These are phyloP conservation scores for Andrena bucephala DNA, from an alignment of 2,888 invertebrate species.

Conservation along the genomic window DNA sequence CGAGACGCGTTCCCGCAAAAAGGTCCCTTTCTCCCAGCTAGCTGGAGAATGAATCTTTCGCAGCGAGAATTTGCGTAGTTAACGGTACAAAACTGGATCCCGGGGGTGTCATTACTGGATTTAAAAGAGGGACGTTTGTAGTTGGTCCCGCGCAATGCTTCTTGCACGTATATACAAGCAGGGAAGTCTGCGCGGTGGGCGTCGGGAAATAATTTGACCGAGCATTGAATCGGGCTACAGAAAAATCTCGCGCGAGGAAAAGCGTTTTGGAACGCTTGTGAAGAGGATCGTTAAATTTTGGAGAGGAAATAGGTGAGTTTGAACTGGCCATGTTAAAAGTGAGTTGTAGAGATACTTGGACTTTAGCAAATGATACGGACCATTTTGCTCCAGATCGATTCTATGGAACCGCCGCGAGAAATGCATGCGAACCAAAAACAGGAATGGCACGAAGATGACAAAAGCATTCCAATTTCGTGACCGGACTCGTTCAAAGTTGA, in stretches of 20 bases:
- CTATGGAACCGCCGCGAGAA: neutral
- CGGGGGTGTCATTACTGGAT: slow-evolving; percentile 51
- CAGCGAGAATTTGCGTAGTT: slow-evolving; percentile 68
- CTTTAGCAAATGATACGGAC: neutral
- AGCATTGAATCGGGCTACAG: slow-evolving; percentile 1
- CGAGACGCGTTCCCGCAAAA: slow-evolving; percentile 47
- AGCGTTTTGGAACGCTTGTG: too few relatives aligned
- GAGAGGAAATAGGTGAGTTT: too few relatives aligned
- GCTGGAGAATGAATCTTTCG: slow-evolving; percentile 63
- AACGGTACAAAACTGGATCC: slow-evolving; percentile 62
- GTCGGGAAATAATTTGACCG: slow-evolving; percentile 33
- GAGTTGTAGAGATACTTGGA: neutral
- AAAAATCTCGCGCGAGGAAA: slow-evolving; percentile 14
- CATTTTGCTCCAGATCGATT: neutral
- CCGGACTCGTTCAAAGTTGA: slow-evolving; percentile 19
- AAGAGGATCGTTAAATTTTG: too few relatives aligned
- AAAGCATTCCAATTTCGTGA: slow-evolving; percentile 14
- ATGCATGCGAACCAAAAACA: neutral
- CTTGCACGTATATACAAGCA: slow-evolving; percentile 2
- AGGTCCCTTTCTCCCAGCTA: slow-evolving; percentile 14
- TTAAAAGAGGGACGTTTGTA: slow-evolving; percentile 43
- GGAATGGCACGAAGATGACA: slow-evolving; percentile 13
- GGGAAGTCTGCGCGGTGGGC: slow-evolving; percentile 3
- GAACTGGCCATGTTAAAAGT: too few relatives aligned
- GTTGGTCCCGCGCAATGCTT: slow-evolving; percentile 17